phyloP scores from a whole-genome alignment of 2,888 invertebrate species.

The Anthophora plumipes region DNA sequence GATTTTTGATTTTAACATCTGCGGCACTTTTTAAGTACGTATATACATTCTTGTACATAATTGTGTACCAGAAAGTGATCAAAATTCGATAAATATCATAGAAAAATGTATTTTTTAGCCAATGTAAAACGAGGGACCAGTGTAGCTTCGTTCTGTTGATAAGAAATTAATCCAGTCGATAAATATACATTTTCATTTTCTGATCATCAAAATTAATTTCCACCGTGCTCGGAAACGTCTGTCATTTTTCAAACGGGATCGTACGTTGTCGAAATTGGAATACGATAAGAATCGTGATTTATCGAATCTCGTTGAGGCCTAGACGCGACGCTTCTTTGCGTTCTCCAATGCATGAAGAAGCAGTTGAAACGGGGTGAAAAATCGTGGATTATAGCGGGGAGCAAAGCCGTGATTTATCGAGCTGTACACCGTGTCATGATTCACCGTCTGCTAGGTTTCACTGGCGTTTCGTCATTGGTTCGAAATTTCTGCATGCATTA shows the following conservation, averaged over 20 bases:
- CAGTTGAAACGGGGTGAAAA: slow-evolving; percentile 47
- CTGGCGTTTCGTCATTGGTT: slow-evolving; percentile 29
- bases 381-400: slow-evolving; percentile 33
- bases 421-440: slow-evolving; percentile 33
- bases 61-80: neutral
- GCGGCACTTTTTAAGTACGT: too few species aligned
- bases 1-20: too few species aligned
- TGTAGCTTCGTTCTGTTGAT: neutral
- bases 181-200: neutral
- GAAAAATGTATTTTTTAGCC: neutral
- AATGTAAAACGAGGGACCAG: neutral
- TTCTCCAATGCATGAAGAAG: slow-evolving; percentile 42
- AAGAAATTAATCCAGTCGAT: neutral
- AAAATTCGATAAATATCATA: too few species aligned
- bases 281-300: slow-evolving; percentile 23
- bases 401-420: slow-evolving; percentile 48
- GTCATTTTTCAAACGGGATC: neutral
- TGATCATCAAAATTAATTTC: slow-evolving; percentile 19
- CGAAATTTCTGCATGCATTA: slow-evolving; percentile 41
- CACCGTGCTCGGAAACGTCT: neutral
- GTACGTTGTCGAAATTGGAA: neutral
- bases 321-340: slow-evolving; percentile 14
- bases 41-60: too few species aligned
- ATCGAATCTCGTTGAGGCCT: neutral
- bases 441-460: slow-evolving; percentile 32